These are phyloP conservation scores for Ophion slaviceki DNA, from an alignment of 2,888 invertebrate species.

Conservation along the genomic window DNA sequence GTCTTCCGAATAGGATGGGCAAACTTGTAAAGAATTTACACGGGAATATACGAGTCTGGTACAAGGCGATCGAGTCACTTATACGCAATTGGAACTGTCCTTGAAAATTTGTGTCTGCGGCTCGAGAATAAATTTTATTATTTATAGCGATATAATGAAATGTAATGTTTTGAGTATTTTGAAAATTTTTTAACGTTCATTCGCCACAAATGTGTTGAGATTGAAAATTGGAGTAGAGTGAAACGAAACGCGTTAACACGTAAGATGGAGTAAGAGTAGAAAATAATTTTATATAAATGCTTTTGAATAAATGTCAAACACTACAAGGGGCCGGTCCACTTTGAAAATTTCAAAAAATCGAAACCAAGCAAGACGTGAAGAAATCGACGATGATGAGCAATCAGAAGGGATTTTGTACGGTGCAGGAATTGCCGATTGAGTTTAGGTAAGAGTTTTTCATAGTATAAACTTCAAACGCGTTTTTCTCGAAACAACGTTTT, in stretches of 20 bases:
- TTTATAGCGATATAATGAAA: background rate
- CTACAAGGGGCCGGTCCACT: too few species aligned
- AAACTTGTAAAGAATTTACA: background rate
- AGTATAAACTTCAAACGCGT: too few species aligned
- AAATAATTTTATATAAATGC: too few species aligned
- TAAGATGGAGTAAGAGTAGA: background rate
- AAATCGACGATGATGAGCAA: too few species aligned
- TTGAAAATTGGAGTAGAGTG: background rate
- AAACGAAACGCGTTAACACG: background rate
- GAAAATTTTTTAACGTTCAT: background rate
- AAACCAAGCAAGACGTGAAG: too few species aligned
- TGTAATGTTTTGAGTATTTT: background rate
- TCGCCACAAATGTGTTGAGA: background rate
- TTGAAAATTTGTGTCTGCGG: conserved; percentile 6
- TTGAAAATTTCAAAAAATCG: too few species aligned
- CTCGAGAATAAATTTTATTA: background rate
- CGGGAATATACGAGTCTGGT: conserved; percentile 32
- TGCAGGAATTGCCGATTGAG: too few species aligned
- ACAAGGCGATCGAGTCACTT: conserved; percentile 43
- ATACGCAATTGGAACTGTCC: conserved; percentile 34
- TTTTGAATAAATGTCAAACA: too few species aligned
- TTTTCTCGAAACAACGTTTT: too few species aligned
- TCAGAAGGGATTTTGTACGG: too few species aligned
- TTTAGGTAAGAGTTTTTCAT: too few species aligned
- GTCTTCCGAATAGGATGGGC: background rate